Evolutionary conservation across 2,113 vertebrate species (phyloP), one percentile per base, ranked within the genome.

Genomic region (Halcyon senegalensis): DNA sequence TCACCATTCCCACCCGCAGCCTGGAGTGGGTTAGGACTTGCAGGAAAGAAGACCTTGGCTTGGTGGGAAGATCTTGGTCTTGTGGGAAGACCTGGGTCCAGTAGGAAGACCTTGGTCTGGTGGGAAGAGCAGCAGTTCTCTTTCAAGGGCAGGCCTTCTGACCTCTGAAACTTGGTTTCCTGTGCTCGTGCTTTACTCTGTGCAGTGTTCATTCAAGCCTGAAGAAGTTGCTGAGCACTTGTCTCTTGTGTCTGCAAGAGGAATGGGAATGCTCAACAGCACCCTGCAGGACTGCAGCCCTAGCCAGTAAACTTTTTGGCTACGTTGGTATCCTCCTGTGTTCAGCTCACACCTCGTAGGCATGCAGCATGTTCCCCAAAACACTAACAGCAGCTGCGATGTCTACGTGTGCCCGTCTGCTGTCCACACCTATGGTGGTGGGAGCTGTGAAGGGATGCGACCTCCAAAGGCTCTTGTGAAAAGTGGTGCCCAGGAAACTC

Each of bases 321-420:
- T 67, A 3, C 3, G 0, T 5, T 37, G 48, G 6, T 50, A 33
- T 33, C 50, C 44, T 67, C 16, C 33, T 0, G 4, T 15, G 21
- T 72, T 89, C 72, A 46, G 39, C 31, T 51, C 60, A 43, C 30
- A 43, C 11, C 46, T 55, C 1, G 1, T 7, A 46, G 51, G 62
- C 68, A 58, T 13, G 53, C 31, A 76, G 67, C 31, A 16, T 55
- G 46, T 77, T 18, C 55, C 48, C 2, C 1, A 59, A 73, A 77
- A 27, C 15, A 23, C 4, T 17, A 35, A 10, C 4, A n/a, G 66
- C 35, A 44, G 33, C 88, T 46, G 39, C 41, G 24, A 43, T 3
- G 13, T 20, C 48, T 64, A 43, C 5, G 2, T 39, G 21, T n/a
- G 48, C 13, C 53, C 35, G 7, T 37, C 53, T 31, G 53, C 74